Evolutionary conservation across 2,797 vertebrate species (phyloP).

Genomic region (Chiloscyllium punctatum): DNA sequence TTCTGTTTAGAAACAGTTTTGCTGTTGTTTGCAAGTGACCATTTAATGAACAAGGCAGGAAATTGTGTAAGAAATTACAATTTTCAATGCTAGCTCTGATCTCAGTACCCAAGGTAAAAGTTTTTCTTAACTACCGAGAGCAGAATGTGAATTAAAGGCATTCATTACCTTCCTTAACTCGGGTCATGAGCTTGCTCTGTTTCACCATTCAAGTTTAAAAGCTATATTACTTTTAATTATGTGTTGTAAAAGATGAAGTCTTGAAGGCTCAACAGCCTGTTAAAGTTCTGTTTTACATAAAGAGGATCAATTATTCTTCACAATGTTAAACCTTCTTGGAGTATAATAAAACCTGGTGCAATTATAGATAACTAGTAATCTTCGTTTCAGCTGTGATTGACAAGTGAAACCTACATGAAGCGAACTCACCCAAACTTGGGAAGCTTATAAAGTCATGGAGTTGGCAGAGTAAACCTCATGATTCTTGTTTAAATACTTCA

Average conservation of each 20-base stretch:
- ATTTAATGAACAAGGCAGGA: background rate
- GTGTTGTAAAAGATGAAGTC: constrained; percentile 14
- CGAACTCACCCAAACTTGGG: background rate
- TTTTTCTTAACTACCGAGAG: background rate
- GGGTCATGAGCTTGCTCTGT: constrained; percentile 16
- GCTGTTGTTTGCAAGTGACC: background rate
- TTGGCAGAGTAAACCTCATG: background rate
- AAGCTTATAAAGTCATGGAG: background rate
- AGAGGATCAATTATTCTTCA: constrained; percentile 29
- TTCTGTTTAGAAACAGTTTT: constrained; percentile 6
- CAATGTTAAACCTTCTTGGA: constrained; percentile 29
- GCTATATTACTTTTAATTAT: constrained; percentile 29
- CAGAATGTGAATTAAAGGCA: background rate
- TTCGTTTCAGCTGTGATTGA: constrained; percentile 22
- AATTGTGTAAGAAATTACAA: background rate
- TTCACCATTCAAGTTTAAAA: background rate
- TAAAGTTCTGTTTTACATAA: constrained; percentile 15
- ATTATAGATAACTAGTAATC: constrained; percentile 12
- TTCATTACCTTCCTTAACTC: background rate
- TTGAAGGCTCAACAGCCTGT: constrained; percentile 1
- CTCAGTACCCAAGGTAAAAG: background rate
- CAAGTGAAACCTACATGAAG: constrained; percentile 3
- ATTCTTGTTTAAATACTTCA: background rate
- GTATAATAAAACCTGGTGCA: constrained; percentile 7
- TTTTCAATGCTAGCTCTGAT: too few species aligned